These are phyloP conservation scores for Gambusia affinis DNA, from an alignment of 2,113 vertebrate genomes.

Conservation along the genomic window DNA sequence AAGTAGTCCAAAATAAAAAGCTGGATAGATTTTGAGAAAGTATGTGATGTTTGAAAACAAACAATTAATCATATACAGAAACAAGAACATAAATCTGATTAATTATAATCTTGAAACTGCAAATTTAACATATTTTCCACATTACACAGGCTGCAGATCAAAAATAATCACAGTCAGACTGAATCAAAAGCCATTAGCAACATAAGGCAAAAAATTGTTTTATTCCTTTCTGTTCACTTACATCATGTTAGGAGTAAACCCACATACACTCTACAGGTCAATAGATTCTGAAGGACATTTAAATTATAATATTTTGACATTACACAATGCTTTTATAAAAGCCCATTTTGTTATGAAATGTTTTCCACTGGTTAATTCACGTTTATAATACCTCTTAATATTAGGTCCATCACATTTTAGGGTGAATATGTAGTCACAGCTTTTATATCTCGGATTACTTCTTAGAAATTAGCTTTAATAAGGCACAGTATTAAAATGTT, in stretches of 20 bases:
- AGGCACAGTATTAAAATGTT: slow-evolving; percentile 43
- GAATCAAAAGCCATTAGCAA: background rate
- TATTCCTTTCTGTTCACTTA: slow-evolving; percentile 30
- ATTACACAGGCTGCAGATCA: background rate
- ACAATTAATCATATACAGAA: background rate
- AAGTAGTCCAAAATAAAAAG: too few species aligned
- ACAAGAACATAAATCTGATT: background rate
- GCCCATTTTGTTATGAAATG: slow-evolving; percentile 45
- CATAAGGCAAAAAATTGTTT: background rate
- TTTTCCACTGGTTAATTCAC: slow-evolving; percentile 30
- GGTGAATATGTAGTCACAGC: slow-evolving; percentile 48
- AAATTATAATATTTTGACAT: slow-evolving; percentile 19
- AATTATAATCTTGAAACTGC: background rate
- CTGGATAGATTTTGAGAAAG: too few species aligned
- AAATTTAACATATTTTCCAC: background rate
- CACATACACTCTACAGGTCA: slow-evolving; percentile 44
- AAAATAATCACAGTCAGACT: background rate
- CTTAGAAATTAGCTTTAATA: slow-evolving; percentile 53
- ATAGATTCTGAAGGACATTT: slow-evolving; percentile 26
- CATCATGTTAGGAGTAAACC: slow-evolving; percentile 37
- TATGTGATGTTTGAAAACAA: background rate
- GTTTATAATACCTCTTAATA: background rate
- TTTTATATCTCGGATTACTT: slow-evolving; percentile 9
- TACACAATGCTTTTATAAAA: slow-evolving; percentile 52
- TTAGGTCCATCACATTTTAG: slow-evolving; percentile 65